phyloP scores from a whole-genome alignment of 2,888 invertebrate genomes.

The Cosmopolites sordidus region DNA sequence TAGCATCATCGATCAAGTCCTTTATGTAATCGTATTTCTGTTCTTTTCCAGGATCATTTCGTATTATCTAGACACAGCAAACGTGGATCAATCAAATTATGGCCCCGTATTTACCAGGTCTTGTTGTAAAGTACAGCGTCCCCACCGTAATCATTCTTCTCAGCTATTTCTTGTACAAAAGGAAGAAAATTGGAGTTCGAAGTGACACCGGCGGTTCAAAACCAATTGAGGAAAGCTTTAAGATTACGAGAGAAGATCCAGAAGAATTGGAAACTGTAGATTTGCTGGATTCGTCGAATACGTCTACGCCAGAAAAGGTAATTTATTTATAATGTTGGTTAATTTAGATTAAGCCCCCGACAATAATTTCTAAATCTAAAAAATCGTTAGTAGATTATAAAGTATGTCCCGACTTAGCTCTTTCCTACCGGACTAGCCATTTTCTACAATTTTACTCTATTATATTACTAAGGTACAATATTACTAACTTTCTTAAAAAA shows the following conservation, averaged over 20 bases:
- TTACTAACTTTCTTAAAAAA: too few species aligned
- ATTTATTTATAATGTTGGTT: conserved; percentile 5
- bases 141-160: conserved; percentile 75
- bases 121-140: conserved; percentile 72
- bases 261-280: conserved; percentile 11
- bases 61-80: conserved; percentile 57
- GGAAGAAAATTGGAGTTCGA: conserved; percentile 68
- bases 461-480: background rate
- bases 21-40: too few species aligned
- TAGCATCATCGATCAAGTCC: too few species aligned
- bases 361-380: too few species aligned
- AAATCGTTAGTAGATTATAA: too few species aligned
- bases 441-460: background rate
- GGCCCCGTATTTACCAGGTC: conserved; percentile 66
- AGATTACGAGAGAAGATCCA: conserved; percentile 5
- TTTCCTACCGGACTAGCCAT: background rate
- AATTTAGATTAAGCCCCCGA: too few species aligned
- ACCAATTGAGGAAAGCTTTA: conserved; percentile 18
- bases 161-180: conserved; percentile 79
- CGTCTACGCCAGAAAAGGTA: conserved; percentile 36
- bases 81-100: conserved; percentile 68
- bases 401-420: too few species aligned
- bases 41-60: conserved; percentile 44
- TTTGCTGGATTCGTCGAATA: background rate
- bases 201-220: conserved; percentile 68